These are phyloP conservation scores for Julus scanicus DNA, from an alignment of 2,888 invertebrate species.

Conservation along the genomic window DNA sequence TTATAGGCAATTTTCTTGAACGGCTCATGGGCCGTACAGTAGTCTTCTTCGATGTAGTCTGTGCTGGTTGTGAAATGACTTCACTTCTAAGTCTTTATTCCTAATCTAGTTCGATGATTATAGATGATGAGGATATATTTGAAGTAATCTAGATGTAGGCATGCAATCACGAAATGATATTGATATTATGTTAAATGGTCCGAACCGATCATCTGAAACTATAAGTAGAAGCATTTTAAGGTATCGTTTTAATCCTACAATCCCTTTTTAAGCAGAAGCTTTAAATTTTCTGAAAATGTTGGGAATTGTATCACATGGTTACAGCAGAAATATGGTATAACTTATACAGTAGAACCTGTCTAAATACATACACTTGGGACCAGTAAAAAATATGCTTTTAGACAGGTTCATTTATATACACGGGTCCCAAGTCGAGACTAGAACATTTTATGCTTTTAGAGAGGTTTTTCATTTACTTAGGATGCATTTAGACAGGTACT, in stretches of 20 bases:
- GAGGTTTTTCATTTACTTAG: no score
- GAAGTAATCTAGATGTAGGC: not conserved
- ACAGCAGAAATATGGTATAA: no score
- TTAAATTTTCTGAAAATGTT: no score
- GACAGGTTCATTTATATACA: no score
- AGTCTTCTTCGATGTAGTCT: not conserved
- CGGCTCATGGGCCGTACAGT: not conserved
- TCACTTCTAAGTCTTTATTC: not conserved
- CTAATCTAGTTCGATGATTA: not conserved
- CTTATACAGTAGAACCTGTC: no score
- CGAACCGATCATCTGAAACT: not conserved
- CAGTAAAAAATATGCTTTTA: no score
- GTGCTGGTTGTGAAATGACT: not conserved
- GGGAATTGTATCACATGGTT: no score
- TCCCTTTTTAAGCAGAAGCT: no score
- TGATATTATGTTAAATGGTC: not conserved
- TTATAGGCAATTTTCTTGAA: not conserved
- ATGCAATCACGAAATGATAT: not conserved
- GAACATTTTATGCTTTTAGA: no score
- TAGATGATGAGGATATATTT: not conserved
- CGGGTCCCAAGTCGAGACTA: no score
- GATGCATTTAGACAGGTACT: no score
- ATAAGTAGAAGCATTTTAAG: not conserved
- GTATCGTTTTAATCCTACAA: not conserved
- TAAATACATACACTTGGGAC: no score